These are phyloP conservation scores for Montipora foliosa DNA, from an alignment of 64 coral and sea anemone genomes.

Conservation along the genomic window DNA sequence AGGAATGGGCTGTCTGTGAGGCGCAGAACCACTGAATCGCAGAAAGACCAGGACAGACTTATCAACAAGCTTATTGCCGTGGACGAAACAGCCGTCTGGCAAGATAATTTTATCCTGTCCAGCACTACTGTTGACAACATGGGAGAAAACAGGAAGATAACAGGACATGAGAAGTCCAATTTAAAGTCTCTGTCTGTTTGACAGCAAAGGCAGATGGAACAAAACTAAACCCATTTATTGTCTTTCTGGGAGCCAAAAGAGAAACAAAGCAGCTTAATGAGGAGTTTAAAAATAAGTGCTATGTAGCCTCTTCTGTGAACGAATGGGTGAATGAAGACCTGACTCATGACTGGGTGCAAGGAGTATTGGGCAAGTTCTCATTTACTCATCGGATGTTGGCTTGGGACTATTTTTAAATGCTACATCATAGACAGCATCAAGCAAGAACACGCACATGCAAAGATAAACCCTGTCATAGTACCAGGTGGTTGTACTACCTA, in stretches of 20 bases:
- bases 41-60: constrained; percentile 58
- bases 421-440: constrained; percentile 44
- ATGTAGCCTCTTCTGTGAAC: constrained; percentile 51
- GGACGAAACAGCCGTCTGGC: constrained; percentile 60
- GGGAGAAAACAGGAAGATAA: constrained; percentile 52
- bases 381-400: constrained; percentile 43
- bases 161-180: constrained; percentile 43
- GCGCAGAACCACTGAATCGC: constrained; percentile 26
- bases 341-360: constrained; percentile 43
- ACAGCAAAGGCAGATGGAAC: constrained; percentile 42
- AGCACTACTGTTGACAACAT: constrained; percentile 25
- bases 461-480: constrained; percentile 36
- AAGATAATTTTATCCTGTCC: constrained; percentile 27
- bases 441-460: constrained; percentile 32
- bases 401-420: constrained; percentile 51
- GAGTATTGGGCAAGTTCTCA: constrained; percentile 52
- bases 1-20: constrained; percentile 47
- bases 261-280: constrained; percentile 36
- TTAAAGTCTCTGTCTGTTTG: constrained; percentile 49
- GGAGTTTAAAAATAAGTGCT: constrained; percentile 42
- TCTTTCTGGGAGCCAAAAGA: constrained; percentile 50
- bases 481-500: background rate
- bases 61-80: constrained; percentile 29
- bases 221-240: constrained; percentile 48
- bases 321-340: constrained; percentile 57